phyloP scores from a whole-genome alignment of 2,797 vertebrate species.

The Gouania willdenowi region DNA sequence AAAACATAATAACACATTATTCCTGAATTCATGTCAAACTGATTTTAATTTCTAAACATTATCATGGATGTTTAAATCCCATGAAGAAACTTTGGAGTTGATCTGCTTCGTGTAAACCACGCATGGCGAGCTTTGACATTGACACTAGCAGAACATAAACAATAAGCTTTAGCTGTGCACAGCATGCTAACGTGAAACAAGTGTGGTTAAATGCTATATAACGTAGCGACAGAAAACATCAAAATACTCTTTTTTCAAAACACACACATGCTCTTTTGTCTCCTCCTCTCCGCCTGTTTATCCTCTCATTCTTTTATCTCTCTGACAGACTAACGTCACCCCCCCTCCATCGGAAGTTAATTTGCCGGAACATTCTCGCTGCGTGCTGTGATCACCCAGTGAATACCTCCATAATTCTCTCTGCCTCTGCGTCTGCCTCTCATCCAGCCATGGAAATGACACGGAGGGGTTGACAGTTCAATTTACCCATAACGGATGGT shows the following conservation, averaged over 20 bases:
- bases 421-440: conserved; percentile 59
- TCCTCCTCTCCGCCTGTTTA: conserved; percentile 49
- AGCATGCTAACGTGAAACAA: conserved; percentile 22
- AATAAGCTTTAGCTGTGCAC: conserved; percentile 5
- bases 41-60: too few relatives aligned
- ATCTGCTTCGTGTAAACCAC: conserved; percentile 14
- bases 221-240: conserved; percentile 12
- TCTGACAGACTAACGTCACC: conserved; percentile 60
- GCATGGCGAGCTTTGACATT: conserved; percentile 1
- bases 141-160: conserved; percentile 10
- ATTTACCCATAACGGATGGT: conserved; percentile 95
- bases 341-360: conserved; percentile 68
- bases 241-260: conserved; percentile 22
- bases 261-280: conserved; percentile 2
- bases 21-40: too few relatives aligned
- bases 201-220: conserved; percentile 14
- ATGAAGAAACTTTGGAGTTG: conserved; percentile 4
- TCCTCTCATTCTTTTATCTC: conserved; percentile 72
- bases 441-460: conserved; percentile 84
- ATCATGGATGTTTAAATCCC: too few relatives aligned
- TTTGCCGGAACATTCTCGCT: conserved; percentile 77
- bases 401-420: conserved; percentile 77
- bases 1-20: too few relatives aligned
- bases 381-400: conserved; percentile 79
- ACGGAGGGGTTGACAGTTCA: conserved; percentile 92